phyloP scores from a whole-genome alignment of 2,888 invertebrate genomes.

The Spatulosminthurus flaviceps region DNA sequence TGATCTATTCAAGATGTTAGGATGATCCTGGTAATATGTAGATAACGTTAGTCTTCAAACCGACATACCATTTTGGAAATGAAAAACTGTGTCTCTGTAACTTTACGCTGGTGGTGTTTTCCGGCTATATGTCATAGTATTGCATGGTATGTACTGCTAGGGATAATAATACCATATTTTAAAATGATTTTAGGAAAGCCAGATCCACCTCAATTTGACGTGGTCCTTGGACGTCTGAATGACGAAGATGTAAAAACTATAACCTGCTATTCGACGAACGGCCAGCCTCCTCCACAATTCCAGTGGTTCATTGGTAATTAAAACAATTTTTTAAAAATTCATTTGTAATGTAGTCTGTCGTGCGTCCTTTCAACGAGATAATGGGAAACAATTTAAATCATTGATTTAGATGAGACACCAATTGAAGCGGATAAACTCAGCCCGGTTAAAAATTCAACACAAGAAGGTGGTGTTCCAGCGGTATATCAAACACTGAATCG shows the following conservation, averaged over 20 bases:
- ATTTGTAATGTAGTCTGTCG: no score
- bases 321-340: background rate
- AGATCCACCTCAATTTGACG: constrained; percentile 35
- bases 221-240: background rate
- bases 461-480: constrained; percentile 40
- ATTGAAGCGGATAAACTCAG: constrained; percentile 5
- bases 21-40: no score
- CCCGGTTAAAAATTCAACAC: background rate
- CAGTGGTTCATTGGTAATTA: constrained; percentile 62
- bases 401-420: background rate
- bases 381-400: background rate
- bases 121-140: no score
- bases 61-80: no score
- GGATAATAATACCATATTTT: no score
- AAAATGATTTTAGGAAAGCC: constrained; percentile 61
- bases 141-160: no score
- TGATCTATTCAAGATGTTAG: no score
- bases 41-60: no score
- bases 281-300: constrained; percentile 59
- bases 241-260: constrained; percentile 42
- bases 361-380: no score
- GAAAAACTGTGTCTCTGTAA: no score
- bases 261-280: constrained; percentile 55
- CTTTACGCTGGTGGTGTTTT: no score
- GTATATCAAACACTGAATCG: constrained; percentile 55